Conservation (phyloP, 2,113 vertebrate species). For the Sigmodon hispidus region DNA sequence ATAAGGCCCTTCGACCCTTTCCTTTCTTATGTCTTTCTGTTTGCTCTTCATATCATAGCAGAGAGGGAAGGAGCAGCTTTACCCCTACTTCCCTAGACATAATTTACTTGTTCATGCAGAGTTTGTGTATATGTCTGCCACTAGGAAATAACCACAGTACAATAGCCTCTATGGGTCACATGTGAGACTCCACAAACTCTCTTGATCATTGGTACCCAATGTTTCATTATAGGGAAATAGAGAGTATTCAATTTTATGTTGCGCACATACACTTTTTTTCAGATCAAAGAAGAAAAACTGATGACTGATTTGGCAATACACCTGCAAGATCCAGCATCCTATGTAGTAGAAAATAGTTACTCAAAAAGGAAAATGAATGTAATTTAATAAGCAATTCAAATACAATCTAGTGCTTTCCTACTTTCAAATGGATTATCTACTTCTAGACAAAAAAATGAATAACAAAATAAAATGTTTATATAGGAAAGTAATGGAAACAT, state of each 20-base stretch:
- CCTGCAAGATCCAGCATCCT: neutral
- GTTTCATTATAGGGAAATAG: fast-evolving
- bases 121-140: neutral
- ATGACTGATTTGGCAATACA: neutral
- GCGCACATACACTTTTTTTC: neutral
- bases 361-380: slow-evolving; percentile 24
- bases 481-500: slow-evolving; percentile 19
- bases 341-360: neutral
- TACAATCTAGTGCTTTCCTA: neutral
- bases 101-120: neutral
- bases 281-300: neutral
- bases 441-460: neutral
- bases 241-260: neutral
- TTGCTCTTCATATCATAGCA: neutral
- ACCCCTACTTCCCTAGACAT: neutral
- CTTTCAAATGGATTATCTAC: slow-evolving; percentile 3
- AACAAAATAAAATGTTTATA: neutral
- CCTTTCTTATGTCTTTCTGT: neutral
- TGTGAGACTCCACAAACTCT: fast-evolving
- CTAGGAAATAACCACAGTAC: neutral
- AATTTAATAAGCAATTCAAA: neutral
- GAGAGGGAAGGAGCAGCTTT: neutral
- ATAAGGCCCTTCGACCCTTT: neutral
- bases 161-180: neutral
- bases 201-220: neutral